phyloP scores from a whole-genome alignment of 2,888 invertebrate genomes.

The Amiota communis region DNA sequence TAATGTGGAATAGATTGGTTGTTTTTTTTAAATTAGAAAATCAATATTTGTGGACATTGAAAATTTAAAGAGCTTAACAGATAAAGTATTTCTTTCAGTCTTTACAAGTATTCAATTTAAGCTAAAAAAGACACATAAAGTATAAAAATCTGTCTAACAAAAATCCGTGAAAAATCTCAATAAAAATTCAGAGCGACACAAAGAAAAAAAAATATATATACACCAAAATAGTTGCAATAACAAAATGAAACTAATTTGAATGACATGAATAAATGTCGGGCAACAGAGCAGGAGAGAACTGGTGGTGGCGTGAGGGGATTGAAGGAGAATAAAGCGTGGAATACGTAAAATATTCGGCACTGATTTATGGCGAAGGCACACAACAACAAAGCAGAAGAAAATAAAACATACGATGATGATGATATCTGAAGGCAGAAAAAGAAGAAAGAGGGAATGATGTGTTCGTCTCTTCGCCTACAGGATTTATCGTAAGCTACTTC shows the following conservation, averaged over 20 bases:
- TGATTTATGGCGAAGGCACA: conserved; percentile 13
- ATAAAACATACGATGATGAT: not conserved
- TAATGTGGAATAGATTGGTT: too few relatives aligned
- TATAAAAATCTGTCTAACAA: not conserved
- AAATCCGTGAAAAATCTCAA: conserved; percentile 4
- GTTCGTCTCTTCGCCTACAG: not conserved
- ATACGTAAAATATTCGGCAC: conserved; percentile 17
- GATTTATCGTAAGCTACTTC: not conserved
- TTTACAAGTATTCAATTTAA: too few relatives aligned
- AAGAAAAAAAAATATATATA: not conserved
- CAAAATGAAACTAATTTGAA: conserved; percentile 24
- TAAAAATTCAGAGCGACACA: not conserved
- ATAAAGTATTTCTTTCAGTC: too few relatives aligned
- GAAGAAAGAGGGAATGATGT: not conserved
- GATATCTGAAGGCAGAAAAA: too few relatives aligned
- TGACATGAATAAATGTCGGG: conserved; percentile 13
- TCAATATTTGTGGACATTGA: not conserved
- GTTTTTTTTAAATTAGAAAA: not conserved
- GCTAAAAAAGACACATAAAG: not conserved
- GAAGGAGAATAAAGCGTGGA: not conserved
- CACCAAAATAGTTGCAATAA: conserved; percentile 6
- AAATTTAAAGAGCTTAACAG: too few relatives aligned
- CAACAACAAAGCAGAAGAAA: not conserved
- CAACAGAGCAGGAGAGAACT: too few relatives aligned
- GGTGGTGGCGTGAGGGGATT: too few relatives aligned